phyloP scores from a whole-genome alignment of 64 coral and sea anemone species.

The Dendronephthya gigantea region DNA sequence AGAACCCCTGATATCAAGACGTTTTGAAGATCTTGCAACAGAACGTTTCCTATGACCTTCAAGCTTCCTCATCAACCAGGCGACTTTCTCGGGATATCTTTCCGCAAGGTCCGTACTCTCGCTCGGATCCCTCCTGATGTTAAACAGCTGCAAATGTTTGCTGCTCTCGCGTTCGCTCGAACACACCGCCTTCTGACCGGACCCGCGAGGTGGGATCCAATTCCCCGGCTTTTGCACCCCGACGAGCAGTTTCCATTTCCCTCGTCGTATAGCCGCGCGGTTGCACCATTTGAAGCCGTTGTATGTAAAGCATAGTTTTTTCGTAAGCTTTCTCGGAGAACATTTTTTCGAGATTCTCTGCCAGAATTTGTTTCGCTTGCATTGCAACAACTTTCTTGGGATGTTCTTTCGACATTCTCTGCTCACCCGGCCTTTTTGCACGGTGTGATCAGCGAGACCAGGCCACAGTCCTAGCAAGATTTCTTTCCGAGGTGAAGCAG shows the following conservation, averaged over 20 bases:
- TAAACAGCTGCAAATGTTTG: neutral
- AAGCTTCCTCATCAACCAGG: neutral
- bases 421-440: neutral
- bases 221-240: neutral
- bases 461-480: neutral
- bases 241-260: conserved; percentile 8
- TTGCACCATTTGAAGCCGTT: neutral
- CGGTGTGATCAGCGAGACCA: neutral
- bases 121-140: neutral
- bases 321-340: neutral
- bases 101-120: neutral
- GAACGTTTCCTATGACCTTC: neutral
- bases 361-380: neutral
- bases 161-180: neutral
- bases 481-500: neutral
- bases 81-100: neutral
- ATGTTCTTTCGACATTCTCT: neutral
- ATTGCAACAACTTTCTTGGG: neutral
- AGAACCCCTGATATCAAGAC: neutral
- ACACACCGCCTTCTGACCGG: neutral
- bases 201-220: neutral
- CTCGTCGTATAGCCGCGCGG: neutral
- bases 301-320: neutral
- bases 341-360: neutral
- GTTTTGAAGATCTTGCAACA: neutral